Base-by-base conservation (phyloP, 2,888 invertebrate species). In the Baccha elongata region DNA sequence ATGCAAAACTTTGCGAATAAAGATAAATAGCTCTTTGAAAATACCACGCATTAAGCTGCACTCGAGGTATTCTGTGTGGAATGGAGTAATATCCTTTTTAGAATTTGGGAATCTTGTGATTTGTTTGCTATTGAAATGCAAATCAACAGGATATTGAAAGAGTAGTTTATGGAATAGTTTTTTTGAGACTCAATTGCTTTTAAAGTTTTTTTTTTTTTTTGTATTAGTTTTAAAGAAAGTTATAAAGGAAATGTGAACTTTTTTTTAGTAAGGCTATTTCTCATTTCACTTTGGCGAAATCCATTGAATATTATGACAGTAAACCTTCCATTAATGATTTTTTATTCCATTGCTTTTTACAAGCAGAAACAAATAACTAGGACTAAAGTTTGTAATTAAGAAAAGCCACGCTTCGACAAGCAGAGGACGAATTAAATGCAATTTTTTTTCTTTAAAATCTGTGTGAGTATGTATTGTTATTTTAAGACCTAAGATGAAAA, bases 1-100 rank as follows among this genome's bases (percentile, higher is more conserved):
- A 83, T 83, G 78, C 83, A 83, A 83, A 83, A 83, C 68, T 84
- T 84, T 83, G 10, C 67, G 84, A 84, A 79, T 84, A 69, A 69
- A 73, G 79, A 84, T 84, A 84, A 84, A 84, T 78, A 84, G 84
- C 79, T 79, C 69, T 79, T 79, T 69, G 42, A 15, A 69, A 79
- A 83, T 73, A 83, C 73, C 83, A 68, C 76, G 67, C 67, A 53
- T 48, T 53, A 40, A 60, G 35, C 42, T 48, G 55, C 55, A 55
- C 48, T 23, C 29, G 10, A 35, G n/a, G 3, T 35, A 35, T 11
- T 35, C 35, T 35, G 3, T 35, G 42, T 10, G 11, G 23, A 58
- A 26, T 23, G 44, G n/a, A 60, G 60, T 60, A n/a, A n/a, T 60
- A 44, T 26, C 29, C 60, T 44, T 44, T 60, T 60, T 29, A 42